Percentiles rank a stretch among this genome's conserved stretches.
Conservation (phyloP, 2,888 invertebrate species). For the Deroplatys truncata region DNA sequence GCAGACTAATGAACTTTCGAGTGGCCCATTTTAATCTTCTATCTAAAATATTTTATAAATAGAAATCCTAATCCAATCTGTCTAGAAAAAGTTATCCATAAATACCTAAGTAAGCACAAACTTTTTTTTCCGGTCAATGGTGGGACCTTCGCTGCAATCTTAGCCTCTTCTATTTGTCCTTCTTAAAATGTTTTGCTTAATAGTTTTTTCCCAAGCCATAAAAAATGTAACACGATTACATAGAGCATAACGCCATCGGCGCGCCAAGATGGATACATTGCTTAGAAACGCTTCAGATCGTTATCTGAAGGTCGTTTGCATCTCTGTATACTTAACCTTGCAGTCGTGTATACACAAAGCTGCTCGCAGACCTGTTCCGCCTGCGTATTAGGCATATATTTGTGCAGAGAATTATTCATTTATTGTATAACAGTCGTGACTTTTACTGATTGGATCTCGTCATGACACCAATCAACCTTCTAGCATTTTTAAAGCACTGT, state of each 20-base stretch:
- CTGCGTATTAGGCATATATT: neutral
- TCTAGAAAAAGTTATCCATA: too few relatives aligned
- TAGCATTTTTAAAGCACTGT: conserved; percentile 29
- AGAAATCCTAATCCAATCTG: too few relatives aligned
- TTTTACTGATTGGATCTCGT: conserved; percentile 29
- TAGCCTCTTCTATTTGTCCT: too few relatives aligned
- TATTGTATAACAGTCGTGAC: conserved; percentile 16
- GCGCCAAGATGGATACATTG: neutral
- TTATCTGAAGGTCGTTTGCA: neutral
- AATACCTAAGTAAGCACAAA: too few relatives aligned
- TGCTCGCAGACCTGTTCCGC: neutral
- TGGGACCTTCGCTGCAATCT: too few relatives aligned
- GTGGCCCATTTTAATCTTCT: too few relatives aligned
- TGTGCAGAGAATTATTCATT: neutral
- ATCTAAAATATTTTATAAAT: too few relatives aligned
- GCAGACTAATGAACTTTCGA: too few relatives aligned
- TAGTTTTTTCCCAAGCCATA: too few relatives aligned
- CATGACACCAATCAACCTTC: conserved; percentile 29
- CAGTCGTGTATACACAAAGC: neutral
- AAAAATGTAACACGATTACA: too few relatives aligned
- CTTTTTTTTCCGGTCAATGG: too few relatives aligned
- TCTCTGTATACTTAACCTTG: neutral
- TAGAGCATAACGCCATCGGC: neutral
- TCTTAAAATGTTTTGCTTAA: too few relatives aligned
- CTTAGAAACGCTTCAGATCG: neutral